A percentile compares a stretch with the other conserved stretches of the same genome.
Conservation (phyloP, 2,888 invertebrate species). For the Dryadula phaetusa region DNA sequence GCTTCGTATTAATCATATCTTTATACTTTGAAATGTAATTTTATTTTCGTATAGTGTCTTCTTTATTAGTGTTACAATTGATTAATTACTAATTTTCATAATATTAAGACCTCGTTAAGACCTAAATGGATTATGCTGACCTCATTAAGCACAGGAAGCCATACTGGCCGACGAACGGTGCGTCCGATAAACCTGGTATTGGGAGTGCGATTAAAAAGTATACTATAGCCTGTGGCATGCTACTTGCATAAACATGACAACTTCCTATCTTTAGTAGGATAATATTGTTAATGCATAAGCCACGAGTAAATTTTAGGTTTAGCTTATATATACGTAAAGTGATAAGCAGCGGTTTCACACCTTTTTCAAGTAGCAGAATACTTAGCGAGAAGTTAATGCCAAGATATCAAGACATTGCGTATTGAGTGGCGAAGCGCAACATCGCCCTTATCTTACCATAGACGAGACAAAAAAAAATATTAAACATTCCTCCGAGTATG, state of each 20-base stretch:
- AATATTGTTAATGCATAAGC: not conserved
- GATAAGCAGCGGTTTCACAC: no score
- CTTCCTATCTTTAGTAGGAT: not conserved
- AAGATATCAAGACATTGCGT: no score
- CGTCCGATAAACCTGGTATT: constrained; percentile 46
- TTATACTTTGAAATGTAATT: not conserved
- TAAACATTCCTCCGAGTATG: no score
- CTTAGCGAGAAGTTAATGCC: no score
- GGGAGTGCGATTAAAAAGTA: constrained; percentile 43
- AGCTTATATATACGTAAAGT: no score
- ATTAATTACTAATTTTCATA: constrained; percentile 23
- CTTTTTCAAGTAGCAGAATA: no score
- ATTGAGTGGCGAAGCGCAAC: no score
- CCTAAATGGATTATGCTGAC: constrained; percentile 46
- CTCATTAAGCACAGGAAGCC: constrained; percentile 52
- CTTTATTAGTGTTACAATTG: not conserved
- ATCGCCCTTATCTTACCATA: no score
- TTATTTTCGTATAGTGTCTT: not conserved
- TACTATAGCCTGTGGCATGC: constrained; percentile 19
- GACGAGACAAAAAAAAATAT: no score
- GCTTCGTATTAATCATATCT: no score
- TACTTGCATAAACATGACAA: not conserved
- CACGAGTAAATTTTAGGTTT: no score
- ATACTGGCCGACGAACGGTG: constrained; percentile 51
- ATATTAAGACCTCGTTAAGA: constrained; percentile 40